These are phyloP conservation scores for Pipistrellus pygmaeus DNA, from an alignment of 2,797 vertebrate genomes.

Conservation along the genomic window DNA sequence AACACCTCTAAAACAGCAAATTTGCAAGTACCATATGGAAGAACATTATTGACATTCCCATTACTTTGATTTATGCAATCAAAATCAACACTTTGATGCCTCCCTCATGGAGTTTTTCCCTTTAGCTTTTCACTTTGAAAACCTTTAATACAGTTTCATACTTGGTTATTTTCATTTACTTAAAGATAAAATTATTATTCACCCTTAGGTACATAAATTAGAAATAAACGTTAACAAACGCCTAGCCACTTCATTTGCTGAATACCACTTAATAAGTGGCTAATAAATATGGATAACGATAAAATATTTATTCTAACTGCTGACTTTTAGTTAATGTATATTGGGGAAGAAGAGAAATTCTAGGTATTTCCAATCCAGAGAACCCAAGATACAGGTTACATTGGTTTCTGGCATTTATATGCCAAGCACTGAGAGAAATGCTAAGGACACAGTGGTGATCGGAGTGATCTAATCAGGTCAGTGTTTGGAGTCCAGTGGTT, in stretches of 20 bases:
- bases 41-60: slow-evolving; percentile 82
- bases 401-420: background rate
- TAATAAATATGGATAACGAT: background rate
- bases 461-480: background rate
- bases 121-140: slow-evolving; percentile 37
- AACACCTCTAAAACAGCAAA: slow-evolving; percentile 81
- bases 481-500: background rate
- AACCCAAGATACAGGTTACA: background rate
- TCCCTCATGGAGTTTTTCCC: background rate
- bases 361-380: background rate
- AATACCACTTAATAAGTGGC: background rate
- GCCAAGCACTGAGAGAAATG: background rate
- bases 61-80: slow-evolving; percentile 71
- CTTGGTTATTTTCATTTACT: slow-evolving; percentile 28
- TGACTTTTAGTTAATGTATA: background rate
- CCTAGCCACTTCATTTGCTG: slow-evolving; percentile 11
- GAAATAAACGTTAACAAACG: slow-evolving; percentile 40
- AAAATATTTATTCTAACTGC: slow-evolving; percentile 15
- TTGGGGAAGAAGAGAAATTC: background rate
- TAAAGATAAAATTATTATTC: slow-evolving; percentile 54
- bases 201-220: slow-evolving; percentile 20
- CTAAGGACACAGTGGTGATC: background rate
- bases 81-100: slow-evolving; percentile 76
- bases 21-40: slow-evolving; percentile 84
- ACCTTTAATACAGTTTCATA: background rate